These are phyloP conservation scores for Elaeidobius kamerunicus DNA, from an alignment of 2,888 invertebrate species.

Conservation along the genomic window DNA sequence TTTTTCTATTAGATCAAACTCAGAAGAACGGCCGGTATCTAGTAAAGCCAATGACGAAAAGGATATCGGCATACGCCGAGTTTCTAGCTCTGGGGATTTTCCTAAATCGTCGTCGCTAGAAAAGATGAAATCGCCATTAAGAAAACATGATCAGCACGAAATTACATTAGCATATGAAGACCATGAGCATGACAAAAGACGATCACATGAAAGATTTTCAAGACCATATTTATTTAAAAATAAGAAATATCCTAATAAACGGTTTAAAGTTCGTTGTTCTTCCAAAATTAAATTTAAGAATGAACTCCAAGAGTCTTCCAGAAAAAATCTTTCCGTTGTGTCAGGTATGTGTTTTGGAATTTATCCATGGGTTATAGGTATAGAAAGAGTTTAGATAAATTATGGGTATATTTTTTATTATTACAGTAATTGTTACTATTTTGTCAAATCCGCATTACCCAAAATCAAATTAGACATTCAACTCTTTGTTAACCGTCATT, in stretches of 20 bases:
- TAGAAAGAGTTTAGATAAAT: too few relatives aligned
- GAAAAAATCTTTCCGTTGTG: not conserved
- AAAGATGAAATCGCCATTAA: conserved; percentile 43
- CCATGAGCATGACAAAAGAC: conserved; percentile 60
- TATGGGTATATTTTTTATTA: too few relatives aligned
- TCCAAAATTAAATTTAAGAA: conserved; percentile 41
- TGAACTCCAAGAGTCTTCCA: conserved; percentile 33
- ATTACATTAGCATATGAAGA: conserved; percentile 50
- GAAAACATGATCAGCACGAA: conserved; percentile 38
- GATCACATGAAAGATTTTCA: conserved; percentile 63
- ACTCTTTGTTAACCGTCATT: too few relatives aligned
- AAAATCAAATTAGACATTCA: too few relatives aligned
- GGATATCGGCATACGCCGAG: conserved; percentile 52
- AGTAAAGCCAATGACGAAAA: conserved; percentile 18
- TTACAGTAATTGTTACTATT: too few relatives aligned
- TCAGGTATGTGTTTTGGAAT: not conserved
- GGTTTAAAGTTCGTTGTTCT: conserved; percentile 34
- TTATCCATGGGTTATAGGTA: too few relatives aligned
- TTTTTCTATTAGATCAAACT: conserved; percentile 55
- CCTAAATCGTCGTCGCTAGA: conserved; percentile 43
- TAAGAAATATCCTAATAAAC: conserved; percentile 46
- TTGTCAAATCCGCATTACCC: too few relatives aligned
- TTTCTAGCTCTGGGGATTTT: conserved; percentile 64
- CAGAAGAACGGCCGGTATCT: conserved; percentile 55
- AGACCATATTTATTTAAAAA: conserved; percentile 58